Evolutionary conservation across 2,888 invertebrate species (phyloP), one percentile per base, ranked within the genome.

Genomic region (Idaea biselata): DNA sequence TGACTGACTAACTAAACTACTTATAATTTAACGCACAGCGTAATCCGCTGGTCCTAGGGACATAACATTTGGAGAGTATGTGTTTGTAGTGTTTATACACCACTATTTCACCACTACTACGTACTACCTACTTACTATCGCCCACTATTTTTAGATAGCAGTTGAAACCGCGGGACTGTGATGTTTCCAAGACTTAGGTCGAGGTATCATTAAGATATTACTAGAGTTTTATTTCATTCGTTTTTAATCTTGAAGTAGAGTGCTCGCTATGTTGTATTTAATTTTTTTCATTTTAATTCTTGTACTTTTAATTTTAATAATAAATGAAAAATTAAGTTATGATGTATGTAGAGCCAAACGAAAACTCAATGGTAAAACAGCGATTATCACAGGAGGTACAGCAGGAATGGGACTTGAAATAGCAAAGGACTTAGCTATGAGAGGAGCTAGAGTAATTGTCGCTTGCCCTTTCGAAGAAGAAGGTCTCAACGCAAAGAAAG

Each of bases 401-500:
- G 67, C 80, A 0, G 88, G 87, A 0, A 82, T 89, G 63, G 89
- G 89, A 0, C 69, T 88, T 0, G 76, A 84, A 64, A 80, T 85
- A 8, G 85, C 88, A 0, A 73, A 60, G n/a, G 87, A 88, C 32
- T 74, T 89, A 1, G 86, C 86, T 0, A 63, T 65, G 6, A 69
- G 89, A 58, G 86, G 86, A 5, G 89, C 88, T 0, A 75, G 69
- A 60, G 83, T 88, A 0, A 81, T 89, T 25, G 72, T 89, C 7
- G 88, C 87, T 0, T 86, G 87, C 32, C 88, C 87, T 0, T 82
- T 81, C 60, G 66, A 75, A 55, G 72, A 80, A 11, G 88, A 89
- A 73, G 89, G 89, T 0, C 17, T 2, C 0, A 61, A 58, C 1
- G 86, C 84, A 1, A 64, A 62, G 94, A 95, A 94, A 66, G 93